Evolutionary conservation across 1,140 invertebrate species (phyloP).

Genomic region (Riptortus pedestris): DNA sequence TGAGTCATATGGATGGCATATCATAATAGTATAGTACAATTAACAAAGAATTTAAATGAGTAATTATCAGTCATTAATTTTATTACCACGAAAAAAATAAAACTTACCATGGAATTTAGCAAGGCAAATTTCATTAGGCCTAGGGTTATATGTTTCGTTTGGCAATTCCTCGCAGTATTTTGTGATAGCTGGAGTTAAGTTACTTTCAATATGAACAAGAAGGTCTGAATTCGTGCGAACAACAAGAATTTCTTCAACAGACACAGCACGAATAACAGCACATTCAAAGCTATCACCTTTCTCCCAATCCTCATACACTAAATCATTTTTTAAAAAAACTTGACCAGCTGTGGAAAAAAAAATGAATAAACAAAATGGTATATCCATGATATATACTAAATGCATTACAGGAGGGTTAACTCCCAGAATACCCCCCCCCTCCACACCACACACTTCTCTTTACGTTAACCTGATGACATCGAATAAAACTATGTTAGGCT

Average conservation of each 20-base stretch:
- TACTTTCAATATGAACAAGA: not conserved
- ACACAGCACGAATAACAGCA: not conserved
- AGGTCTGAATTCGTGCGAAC: not conserved
- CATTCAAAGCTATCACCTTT: not conserved
- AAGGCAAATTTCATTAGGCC: slow-evolving; percentile 1
- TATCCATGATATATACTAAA: not conserved
- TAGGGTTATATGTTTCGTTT: slow-evolving; percentile 6
- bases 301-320: not conserved
- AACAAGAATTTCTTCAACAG: not conserved
- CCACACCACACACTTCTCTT: no score
- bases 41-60: no score
- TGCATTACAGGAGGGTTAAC: not conserved
- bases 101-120: slow-evolving; percentile 6
- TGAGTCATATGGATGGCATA: no score
- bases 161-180: not conserved
- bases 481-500: no score
- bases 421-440: not conserved
- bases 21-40: no score
- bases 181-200: not conserved
- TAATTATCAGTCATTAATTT: no score
- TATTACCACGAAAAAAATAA: no score
- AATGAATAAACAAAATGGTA: not conserved
- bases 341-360: not conserved
- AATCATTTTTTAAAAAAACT: slow-evolving; percentile 2
- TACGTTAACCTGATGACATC: no score